A percentile compares a stretch with the other conserved stretches of the same genome.
Conservation (phyloP, 2,888 invertebrate genomes). For the Pinctada fucata region DNA sequence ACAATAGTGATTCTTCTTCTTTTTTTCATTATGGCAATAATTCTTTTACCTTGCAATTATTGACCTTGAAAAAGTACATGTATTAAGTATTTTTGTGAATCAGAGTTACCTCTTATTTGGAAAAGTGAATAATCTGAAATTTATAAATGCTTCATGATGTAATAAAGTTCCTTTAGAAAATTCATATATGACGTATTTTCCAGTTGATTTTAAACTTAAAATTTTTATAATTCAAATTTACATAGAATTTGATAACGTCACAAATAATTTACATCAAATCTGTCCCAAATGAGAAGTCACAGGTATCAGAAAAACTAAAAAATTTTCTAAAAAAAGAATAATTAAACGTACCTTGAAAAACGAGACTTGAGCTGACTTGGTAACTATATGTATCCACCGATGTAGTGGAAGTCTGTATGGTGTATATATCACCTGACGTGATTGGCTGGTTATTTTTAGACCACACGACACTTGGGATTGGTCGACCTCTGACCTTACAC, state of each 20-base stretch:
- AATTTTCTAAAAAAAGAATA: neutral
- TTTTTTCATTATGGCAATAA: too few species aligned
- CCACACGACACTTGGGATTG: slow-evolving; percentile 63
- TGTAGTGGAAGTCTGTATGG: slow-evolving; percentile 42
- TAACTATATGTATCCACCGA: slow-evolving; percentile 50
- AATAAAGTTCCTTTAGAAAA: too few species aligned
- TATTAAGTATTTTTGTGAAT: neutral
- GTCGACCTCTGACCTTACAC: slow-evolving; percentile 63
- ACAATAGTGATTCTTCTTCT: too few species aligned
- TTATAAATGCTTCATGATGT: too few species aligned
- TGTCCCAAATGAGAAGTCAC: too few species aligned
- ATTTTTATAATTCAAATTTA: too few species aligned
- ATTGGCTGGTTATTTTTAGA: slow-evolving; percentile 60
- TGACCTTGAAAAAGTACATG: neutral
- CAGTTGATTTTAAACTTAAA: too few species aligned
- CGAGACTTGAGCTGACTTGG: slow-evolving; percentile 53
- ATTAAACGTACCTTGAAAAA: slow-evolving; percentile 56
- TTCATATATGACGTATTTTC: too few species aligned
- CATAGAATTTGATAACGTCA: too few species aligned
- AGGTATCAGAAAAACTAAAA: neutral
- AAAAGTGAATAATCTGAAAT: too few species aligned
- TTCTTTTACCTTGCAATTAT: neutral
- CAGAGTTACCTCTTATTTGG: neutral
- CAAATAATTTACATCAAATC: too few species aligned
- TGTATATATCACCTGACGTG: slow-evolving; percentile 51